phyloP scores from a whole-genome alignment of 2,113 vertebrate species.

The Plotosus lineatus region DNA sequence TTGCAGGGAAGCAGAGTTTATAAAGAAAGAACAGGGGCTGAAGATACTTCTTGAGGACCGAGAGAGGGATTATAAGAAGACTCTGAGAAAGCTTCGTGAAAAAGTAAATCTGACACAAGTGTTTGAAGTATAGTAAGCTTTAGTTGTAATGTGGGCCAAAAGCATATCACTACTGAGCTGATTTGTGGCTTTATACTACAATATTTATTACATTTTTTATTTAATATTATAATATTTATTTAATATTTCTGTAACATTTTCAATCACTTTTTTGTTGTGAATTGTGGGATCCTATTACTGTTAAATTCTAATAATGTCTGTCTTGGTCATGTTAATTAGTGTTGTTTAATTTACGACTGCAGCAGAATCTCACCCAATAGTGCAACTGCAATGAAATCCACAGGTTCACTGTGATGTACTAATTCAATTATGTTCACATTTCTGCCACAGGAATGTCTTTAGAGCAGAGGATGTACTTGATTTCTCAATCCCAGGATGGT shows the following conservation, averaged over 20 bases:
- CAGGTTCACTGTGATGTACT: neutral
- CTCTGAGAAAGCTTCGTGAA: slow-evolving; percentile 72
- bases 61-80: slow-evolving; percentile 73
- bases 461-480: neutral
- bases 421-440: neutral
- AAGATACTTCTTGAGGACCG: slow-evolving; percentile 74
- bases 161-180: neutral
- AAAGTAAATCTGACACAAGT: slow-evolving; percentile 62
- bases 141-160: neutral
- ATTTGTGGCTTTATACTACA: neutral
- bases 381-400: no score
- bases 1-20: slow-evolving; percentile 77
- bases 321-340: neutral
- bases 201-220: neutral
- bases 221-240: neutral
- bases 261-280: neutral
- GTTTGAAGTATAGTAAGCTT: neutral
- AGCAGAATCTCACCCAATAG: neutral
- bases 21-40: slow-evolving; percentile 76
- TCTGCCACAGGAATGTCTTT: neutral
- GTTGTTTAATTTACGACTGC: neutral
- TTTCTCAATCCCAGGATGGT: no score
- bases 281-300: neutral
- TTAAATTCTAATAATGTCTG: neutral
- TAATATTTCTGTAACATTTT: neutral